A percentile compares a stretch with the other conserved stretches of the same genome.
phyloP scores from a whole-genome alignment of 53 echinoderm and acorn worm species.

The Zoroaster sp. region DNA sequence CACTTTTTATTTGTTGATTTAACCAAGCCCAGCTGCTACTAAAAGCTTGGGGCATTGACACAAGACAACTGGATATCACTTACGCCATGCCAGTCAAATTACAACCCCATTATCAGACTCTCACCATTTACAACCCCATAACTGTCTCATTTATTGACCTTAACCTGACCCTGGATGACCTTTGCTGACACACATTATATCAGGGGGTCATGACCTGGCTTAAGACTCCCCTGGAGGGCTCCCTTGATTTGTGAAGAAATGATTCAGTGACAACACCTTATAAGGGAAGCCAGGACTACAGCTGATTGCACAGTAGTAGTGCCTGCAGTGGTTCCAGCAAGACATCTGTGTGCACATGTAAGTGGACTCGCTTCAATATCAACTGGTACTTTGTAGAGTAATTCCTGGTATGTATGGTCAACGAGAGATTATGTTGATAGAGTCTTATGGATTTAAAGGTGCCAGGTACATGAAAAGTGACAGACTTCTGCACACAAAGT shows the following conservation, averaged over 20 bases:
- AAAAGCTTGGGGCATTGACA: neutral
- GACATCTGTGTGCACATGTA: neutral
- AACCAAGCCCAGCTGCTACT: neutral
- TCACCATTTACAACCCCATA: neutral
- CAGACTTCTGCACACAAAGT: neutral
- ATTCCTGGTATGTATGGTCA: slow-evolving; percentile 47
- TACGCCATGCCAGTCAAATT: neutral
- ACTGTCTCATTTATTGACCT: neutral
- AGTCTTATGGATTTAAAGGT: slow-evolving; percentile 38
- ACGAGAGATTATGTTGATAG: slow-evolving; percentile 21
- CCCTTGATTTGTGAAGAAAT: slow-evolving; percentile 25
- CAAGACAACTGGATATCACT: neutral
- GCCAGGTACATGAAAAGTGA: neutral
- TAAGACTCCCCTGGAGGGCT: neutral
- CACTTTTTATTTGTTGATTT: neutral
- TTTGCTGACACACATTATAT: neutral
- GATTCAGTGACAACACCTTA: slow-evolving; percentile 44
- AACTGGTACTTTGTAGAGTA: slow-evolving; percentile 7
- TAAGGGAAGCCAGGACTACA: slow-evolving; percentile 7
- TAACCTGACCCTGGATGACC: slow-evolving; percentile 15
- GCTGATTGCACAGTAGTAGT: neutral
- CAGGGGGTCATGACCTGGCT: slow-evolving; percentile 26
- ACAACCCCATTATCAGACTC: neutral
- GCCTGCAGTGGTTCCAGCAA: neutral
- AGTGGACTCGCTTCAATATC: neutral